These are phyloP conservation scores for Sinotaia quadrata DNA, from an alignment of 2,888 invertebrate genomes.

Conservation along the genomic window DNA sequence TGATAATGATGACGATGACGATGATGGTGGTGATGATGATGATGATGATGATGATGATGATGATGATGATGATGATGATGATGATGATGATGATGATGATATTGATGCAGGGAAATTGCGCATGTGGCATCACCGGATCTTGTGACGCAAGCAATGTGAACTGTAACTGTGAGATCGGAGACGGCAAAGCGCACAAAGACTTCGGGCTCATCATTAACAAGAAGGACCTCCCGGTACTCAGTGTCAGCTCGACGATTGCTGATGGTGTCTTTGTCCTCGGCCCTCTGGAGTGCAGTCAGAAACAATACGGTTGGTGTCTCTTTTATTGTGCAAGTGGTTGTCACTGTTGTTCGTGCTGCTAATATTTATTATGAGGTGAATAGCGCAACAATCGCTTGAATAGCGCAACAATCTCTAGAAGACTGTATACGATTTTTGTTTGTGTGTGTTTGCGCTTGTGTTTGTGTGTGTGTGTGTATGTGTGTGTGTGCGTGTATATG, in stretches of 20 bases:
- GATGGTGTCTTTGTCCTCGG: slow-evolving; percentile 39
- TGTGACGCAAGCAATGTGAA: slow-evolving; percentile 43
- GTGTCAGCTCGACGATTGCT: slow-evolving; percentile 39
- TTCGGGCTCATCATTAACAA: slow-evolving; percentile 55
- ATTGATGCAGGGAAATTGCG: slow-evolving; percentile 45
- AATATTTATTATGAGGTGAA: too few relatives aligned
- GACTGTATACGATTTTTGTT: too few relatives aligned
- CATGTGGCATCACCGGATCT: slow-evolving; percentile 51
- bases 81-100: neutral
- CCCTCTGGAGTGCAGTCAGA: slow-evolving; percentile 48
- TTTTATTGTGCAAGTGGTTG: too few relatives aligned
- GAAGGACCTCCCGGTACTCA: slow-evolving; percentile 50
- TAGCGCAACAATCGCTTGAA: too few relatives aligned
- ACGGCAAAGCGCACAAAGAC: slow-evolving; percentile 51
- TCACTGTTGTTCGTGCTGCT: too few relatives aligned
- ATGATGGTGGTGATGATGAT: slow-evolving; percentile 8
- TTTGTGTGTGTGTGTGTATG: too few relatives aligned
- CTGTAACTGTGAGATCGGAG: slow-evolving; percentile 62
- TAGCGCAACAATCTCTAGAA: too few relatives aligned
- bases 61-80: slow-evolving; percentile 11
- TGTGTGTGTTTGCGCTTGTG: too few relatives aligned
- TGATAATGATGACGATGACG: slow-evolving; percentile 7
- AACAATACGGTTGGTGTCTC: slow-evolving; percentile 59
- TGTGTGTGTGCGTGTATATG: too few relatives aligned
- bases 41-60: slow-evolving; percentile 12